A percentile compares a stretch with the other conserved stretches of the same genome.
phyloP scores from a whole-genome alignment of 2,888 invertebrate genomes.

The Rhynchonema sp. region DNA sequence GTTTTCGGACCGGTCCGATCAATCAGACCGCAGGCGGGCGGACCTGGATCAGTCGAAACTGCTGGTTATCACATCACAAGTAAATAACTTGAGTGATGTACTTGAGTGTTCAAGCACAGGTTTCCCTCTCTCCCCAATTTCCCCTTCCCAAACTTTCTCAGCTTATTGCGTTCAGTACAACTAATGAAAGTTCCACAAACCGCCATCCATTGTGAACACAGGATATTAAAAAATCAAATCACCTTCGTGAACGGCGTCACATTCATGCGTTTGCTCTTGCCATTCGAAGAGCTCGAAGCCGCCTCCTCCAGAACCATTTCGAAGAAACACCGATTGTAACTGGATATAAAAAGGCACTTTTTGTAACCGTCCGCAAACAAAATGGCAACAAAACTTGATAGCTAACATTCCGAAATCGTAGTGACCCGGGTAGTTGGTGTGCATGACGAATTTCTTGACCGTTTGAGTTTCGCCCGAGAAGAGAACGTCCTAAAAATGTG shows the following conservation, averaged over 20 bases:
- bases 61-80: too few species aligned
- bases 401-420: constrained; percentile 90
- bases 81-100: too few species aligned
- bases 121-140: too few species aligned
- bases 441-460: constrained; percentile 87
- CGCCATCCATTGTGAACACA: too few species aligned
- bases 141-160: too few species aligned
- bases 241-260: background rate
- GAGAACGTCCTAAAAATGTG: constrained; percentile 60
- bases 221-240: background rate
- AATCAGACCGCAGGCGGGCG: too few species aligned
- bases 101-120: too few species aligned
- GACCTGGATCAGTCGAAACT: too few species aligned
- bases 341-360: constrained; percentile 14
- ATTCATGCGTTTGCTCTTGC: constrained; percentile 9
- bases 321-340: constrained; percentile 75
- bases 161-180: too few species aligned
- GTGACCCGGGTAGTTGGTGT: constrained; percentile 98
- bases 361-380: background rate
- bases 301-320: constrained; percentile 53
- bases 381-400: constrained; percentile 1
- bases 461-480: constrained; percentile 85
- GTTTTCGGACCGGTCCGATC: too few species aligned
- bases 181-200: too few species aligned
- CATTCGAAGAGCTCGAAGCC: constrained; percentile 13